Conservation (phyloP, 2,113 vertebrate genomes). For the Channa argus region DNA sequence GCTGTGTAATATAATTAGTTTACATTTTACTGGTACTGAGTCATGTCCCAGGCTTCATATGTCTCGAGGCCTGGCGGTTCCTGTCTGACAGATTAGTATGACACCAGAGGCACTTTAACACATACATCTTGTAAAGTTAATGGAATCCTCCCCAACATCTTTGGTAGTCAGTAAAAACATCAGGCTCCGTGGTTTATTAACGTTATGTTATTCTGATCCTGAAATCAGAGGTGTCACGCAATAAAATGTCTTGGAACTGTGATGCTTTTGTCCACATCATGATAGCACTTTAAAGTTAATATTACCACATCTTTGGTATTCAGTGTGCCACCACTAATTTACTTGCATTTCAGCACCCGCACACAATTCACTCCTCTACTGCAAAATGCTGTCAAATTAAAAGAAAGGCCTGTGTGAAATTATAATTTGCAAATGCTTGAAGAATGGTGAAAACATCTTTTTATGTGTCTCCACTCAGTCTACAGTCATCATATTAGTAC, state of each 20-base stretch:
- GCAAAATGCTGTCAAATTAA: no score
- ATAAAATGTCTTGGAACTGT: not conserved
- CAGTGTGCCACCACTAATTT: not conserved
- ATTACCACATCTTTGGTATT: not conserved
- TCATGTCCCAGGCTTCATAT: constrained; percentile 55
- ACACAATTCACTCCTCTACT: no score
- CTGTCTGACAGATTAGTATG: constrained; percentile 20
- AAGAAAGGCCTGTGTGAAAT: no score
- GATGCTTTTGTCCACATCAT: not conserved
- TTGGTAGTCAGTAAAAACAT: constrained; percentile 6
- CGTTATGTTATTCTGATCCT: not conserved
- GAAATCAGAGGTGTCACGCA: not conserved
- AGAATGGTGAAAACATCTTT: not conserved
- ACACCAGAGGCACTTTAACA: constrained; percentile 29
- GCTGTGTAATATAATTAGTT: constrained; percentile 67
- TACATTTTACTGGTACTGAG: constrained; percentile 74
- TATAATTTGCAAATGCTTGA: no score
- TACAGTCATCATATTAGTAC: not conserved
- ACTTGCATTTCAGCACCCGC: not conserved
- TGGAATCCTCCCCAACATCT: not conserved
- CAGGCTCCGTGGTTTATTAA: not conserved
- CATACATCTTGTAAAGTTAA: constrained; percentile 9
- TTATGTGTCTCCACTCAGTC: not conserved
- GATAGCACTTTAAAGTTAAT: not conserved
- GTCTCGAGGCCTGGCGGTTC: constrained; percentile 28